Base-by-base conservation (phyloP, 2,797 vertebrate species). In the Sebastolobus alascanus region DNA sequence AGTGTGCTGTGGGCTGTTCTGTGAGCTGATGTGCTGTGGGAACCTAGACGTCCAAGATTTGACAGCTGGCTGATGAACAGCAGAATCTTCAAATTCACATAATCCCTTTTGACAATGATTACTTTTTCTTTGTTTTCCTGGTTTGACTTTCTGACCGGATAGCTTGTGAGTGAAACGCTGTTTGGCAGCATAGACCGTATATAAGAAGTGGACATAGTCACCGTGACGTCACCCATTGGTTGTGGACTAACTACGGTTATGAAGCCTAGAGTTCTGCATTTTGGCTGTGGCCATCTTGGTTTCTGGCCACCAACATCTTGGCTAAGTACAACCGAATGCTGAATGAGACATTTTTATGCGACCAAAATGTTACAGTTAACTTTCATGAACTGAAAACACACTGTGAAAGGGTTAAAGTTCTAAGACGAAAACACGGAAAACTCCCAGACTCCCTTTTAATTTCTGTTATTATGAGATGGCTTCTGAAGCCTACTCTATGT, bases 71-170 rank as follows among this genome's bases (percentile, higher is more conserved):
- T 66, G 63, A 55, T 58, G 18, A 80, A 61, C 22, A 50, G 58
- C 67, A 59, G 29, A 38, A 31, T 77, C 40, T 55, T 80, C 27
- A 68, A 55, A 65, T 64, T 22, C 52, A 63, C 33, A 52, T 52
- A 11, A 27, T 79, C 29, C 52, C 20, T 66, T 85, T 61, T 77
- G 77, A 74, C 33, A 22, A 22, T 11, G 46, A 38, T 68, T 27
- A 75, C 40, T 31, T 37, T 22, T 55, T 66, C 8, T 59, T 60
- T 68, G 12, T 40, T 64, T 56, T 12, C 3, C n/a, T 16, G 14
- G 22, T 72, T 75, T 54, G 55, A 61, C 77, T 74, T 66, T 25
- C 18, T 73, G 71, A 73, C 54, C 29, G 59, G 18, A 20, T 12
- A 27, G 8, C 8, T 50, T 66, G 43, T 25, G 29, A 78, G 22